Evolutionary conservation across 2,888 invertebrate genomes (phyloP).

Genomic region (Lasioglossum marginatum): DNA sequence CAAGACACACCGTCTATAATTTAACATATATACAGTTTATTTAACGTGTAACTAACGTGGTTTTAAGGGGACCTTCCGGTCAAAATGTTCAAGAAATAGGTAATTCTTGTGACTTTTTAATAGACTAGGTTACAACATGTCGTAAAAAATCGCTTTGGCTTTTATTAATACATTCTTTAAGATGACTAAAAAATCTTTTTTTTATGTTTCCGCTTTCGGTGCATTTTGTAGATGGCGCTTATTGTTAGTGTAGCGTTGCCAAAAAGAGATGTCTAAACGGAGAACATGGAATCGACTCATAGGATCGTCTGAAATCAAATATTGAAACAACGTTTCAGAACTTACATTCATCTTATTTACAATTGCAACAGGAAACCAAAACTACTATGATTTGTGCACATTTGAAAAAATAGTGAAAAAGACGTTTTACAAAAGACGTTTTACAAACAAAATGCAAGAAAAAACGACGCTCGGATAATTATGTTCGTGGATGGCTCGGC

Average conservation of each 20-base stretch:
- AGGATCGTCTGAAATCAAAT: not conserved
- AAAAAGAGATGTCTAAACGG: not conserved
- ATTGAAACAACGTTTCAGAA: not conserved
- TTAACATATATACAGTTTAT: not conserved
- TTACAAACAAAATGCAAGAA: not conserved
- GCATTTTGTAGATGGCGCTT: not conserved
- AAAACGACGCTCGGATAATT: not conserved
- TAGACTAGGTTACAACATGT: not conserved
- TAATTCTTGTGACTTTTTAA: not conserved
- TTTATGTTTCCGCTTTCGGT: not conserved
- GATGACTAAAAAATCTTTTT: not conserved
- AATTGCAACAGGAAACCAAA: not conserved
- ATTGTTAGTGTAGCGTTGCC: not conserved
- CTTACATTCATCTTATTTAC: not conserved
- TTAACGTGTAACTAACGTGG: not conserved
- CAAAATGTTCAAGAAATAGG: not conserved
- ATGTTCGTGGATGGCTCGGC: not conserved
- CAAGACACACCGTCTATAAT: not conserved
- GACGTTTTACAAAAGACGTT: not conserved
- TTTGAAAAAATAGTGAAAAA: not conserved
- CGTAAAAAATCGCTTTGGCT: not conserved
- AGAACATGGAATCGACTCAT: constrained; percentile 1
- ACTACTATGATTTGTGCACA: not conserved
- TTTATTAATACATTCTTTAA: not conserved
- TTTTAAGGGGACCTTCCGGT: not conserved